These are phyloP conservation scores for Pongo pygmaeus DNA, from an alignment of 2,113 vertebrate species.

Conservation along the genomic window DNA sequence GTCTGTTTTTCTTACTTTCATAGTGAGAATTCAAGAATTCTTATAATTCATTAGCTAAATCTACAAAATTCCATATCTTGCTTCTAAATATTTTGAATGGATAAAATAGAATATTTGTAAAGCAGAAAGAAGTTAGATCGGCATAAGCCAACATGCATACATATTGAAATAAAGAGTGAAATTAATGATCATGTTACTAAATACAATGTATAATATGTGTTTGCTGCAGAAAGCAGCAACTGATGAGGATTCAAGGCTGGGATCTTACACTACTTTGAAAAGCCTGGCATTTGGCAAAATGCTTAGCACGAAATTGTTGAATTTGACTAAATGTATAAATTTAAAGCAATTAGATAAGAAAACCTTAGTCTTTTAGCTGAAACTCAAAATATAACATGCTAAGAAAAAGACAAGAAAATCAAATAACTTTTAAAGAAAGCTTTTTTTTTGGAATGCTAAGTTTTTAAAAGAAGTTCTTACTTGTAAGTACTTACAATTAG, in stretches of 20 bases:
- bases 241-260: background rate
- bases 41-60: background rate
- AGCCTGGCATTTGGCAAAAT: background rate
- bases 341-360: constrained; percentile 16
- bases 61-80: background rate
- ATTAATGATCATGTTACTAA: background rate
- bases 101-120: background rate
- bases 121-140: background rate
- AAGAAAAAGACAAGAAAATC: background rate
- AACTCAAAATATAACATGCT: background rate
- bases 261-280: background rate
- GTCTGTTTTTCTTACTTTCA: background rate
- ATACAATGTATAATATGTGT: background rate
- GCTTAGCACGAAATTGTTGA: background rate
- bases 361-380: background rate
- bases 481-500: constrained; percentile 56
- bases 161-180: background rate
- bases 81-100: background rate
- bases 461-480: background rate
- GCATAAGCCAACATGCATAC: background rate
- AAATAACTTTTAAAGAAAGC: background rate
- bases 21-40: constrained; percentile 8
- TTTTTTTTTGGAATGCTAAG: background rate
- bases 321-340: background rate
- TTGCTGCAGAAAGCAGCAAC: background rate